phyloP scores from a whole-genome alignment of 2,113 vertebrate species.

The Conger conger region DNA sequence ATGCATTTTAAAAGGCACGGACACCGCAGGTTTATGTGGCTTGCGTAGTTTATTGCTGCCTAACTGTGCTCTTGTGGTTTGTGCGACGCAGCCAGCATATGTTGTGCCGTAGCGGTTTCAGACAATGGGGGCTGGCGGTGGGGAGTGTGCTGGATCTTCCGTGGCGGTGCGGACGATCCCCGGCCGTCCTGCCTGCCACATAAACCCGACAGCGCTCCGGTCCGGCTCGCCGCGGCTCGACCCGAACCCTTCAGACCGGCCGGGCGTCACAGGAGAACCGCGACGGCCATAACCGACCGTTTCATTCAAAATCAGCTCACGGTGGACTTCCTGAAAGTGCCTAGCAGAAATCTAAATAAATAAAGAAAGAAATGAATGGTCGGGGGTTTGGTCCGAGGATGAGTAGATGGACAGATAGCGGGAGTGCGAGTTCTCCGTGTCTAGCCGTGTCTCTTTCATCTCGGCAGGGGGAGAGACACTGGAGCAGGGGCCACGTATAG shows the following conservation, averaged over 20 bases:
- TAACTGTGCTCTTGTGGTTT: slow-evolving; percentile 39
- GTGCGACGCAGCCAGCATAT: slow-evolving; percentile 37
- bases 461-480: background rate
- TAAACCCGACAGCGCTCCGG: slow-evolving; percentile 35
- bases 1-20: slow-evolving; percentile 35
- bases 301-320: background rate
- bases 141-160: background rate
- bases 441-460: slow-evolving; percentile 31
- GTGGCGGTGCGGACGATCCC: slow-evolving; percentile 12
- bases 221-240: slow-evolving; percentile 32
- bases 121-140: slow-evolving; percentile 30
- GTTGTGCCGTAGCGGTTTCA: slow-evolving; percentile 42
- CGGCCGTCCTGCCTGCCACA: slow-evolving; percentile 28
- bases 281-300: background rate
- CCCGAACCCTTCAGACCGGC: slow-evolving; percentile 17
- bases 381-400: slow-evolving; percentile 40
- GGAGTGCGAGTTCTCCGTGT: slow-evolving; percentile 11
- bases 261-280: slow-evolving; percentile 16
- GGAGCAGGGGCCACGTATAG: background rate
- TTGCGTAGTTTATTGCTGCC: slow-evolving; percentile 38
- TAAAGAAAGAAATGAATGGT: background rate
- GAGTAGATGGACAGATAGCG: slow-evolving; percentile 43
- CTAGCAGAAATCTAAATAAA: background rate
- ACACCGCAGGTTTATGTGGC: slow-evolving; percentile 34
- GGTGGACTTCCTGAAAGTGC: background rate